phyloP scores from a whole-genome alignment of 2,113 vertebrate genomes.

The Cranoglanis bouderius region DNA sequence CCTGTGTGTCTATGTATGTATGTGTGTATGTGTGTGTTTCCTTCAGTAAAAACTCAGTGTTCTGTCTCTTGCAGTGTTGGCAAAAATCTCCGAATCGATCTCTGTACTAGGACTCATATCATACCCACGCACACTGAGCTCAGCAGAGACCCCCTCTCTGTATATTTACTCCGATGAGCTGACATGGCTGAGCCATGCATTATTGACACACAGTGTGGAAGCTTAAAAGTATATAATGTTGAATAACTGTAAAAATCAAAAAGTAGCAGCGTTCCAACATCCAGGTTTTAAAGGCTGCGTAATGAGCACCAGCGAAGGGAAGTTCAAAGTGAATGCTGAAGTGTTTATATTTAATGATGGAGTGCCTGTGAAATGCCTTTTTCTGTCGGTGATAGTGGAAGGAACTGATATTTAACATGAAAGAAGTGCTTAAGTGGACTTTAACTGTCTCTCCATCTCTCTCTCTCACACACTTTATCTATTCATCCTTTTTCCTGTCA shows the following conservation, averaged over 20 bases:
- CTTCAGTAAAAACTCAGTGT: slow-evolving; percentile 5
- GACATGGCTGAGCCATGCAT: slow-evolving; percentile 61
- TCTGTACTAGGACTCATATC: slow-evolving; percentile 48
- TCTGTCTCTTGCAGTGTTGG: slow-evolving; percentile 60
- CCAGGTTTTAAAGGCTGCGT: slow-evolving; percentile 73
- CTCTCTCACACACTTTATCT: not conserved
- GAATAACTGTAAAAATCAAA: slow-evolving; percentile 76
- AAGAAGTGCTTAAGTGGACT: slow-evolving; percentile 11
- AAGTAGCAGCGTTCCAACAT: slow-evolving; percentile 66
- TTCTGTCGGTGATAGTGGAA: slow-evolving; percentile 61
- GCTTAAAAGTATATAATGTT: slow-evolving; percentile 72
- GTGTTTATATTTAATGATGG: slow-evolving; percentile 71
- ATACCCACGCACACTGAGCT: slow-evolving; percentile 19
- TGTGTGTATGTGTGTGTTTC: slow-evolving; percentile 10
- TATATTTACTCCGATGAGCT: slow-evolving; percentile 59
- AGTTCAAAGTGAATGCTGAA: slow-evolving; percentile 78
- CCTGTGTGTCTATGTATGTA: slow-evolving; percentile 1
- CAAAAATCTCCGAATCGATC: slow-evolving; percentile 63
- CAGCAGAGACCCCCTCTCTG: slow-evolving; percentile 19
- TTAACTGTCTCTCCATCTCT: not conserved
- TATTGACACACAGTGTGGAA: slow-evolving; percentile 67
- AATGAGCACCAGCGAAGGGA: slow-evolving; percentile 66
- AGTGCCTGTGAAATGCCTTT: slow-evolving; percentile 61
- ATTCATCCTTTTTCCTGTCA: not conserved
- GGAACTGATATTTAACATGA: slow-evolving; percentile 74